Evolutionary conservation across 1,140 invertebrate genomes (phyloP).

Genomic region (Andricus grossulariae): DNA sequence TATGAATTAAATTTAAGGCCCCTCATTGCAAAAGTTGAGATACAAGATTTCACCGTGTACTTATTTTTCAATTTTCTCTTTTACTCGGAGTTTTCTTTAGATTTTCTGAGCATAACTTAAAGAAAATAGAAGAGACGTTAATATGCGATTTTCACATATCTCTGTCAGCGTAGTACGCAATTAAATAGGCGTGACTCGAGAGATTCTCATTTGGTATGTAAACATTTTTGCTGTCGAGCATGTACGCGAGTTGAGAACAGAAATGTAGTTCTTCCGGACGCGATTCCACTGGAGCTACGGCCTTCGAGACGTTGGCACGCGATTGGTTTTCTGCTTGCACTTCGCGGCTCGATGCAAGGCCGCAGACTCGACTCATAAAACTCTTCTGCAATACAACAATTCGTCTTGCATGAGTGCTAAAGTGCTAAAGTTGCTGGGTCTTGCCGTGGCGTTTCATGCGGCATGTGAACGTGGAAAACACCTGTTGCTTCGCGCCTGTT

Average conservation of each 20-base stretch:
- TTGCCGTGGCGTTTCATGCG: conserved; percentile 1
- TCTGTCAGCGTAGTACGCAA: not conserved
- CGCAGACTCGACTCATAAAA: not conserved
- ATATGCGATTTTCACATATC: no score
- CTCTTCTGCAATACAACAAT: conserved; percentile 22
- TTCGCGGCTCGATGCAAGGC: not conserved
- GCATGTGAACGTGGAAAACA: conserved; percentile 20
- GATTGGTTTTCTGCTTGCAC: conserved; percentile 32
- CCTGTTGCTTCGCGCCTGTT: conserved; percentile 16
- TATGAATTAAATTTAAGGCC: no score
- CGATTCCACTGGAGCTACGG: conserved; percentile 3
- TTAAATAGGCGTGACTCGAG: conserved; percentile 5
- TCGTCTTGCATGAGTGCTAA: conserved; percentile 30
- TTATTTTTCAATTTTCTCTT: no score
- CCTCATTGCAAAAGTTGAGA: no score
- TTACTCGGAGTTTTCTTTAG: no score
- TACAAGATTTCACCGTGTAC: no score
- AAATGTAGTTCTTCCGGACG: not conserved
- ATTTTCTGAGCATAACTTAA: no score
- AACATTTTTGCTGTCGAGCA: not conserved
- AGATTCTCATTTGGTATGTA: conserved; percentile 7
- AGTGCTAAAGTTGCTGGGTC: conserved; percentile 1
- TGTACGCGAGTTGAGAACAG: not conserved
- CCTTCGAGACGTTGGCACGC: conserved; percentile 30
- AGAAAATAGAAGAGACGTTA: no score